These are phyloP conservation scores for Champsocephalus esox DNA, from an alignment of 2,797 vertebrate species.

Conservation along the genomic window DNA sequence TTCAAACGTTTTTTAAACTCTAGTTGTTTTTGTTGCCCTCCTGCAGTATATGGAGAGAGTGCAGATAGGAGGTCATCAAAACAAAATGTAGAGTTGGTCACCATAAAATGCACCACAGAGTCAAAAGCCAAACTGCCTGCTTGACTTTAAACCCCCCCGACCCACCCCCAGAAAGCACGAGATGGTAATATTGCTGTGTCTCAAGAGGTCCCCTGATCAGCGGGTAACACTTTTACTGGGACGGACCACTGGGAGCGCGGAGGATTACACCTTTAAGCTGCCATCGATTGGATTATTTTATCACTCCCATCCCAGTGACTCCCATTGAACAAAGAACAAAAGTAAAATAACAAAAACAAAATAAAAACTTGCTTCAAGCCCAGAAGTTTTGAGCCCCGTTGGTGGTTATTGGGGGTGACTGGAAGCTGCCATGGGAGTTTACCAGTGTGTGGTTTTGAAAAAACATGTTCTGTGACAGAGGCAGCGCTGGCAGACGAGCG, in stretches of 20 bases:
- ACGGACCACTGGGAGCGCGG: constrained; percentile 81
- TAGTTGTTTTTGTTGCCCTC: constrained; percentile 60
- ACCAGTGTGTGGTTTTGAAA: constrained; percentile 69
- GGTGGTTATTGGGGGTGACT: constrained; percentile 80
- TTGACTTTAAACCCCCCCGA: constrained; percentile 72
- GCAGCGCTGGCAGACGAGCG: constrained; percentile 55
- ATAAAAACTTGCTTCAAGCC: constrained; percentile 72
- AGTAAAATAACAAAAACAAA: constrained; percentile 49
- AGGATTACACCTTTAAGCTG: constrained; percentile 84
- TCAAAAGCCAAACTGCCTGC: constrained; percentile 79
- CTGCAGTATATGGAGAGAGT: constrained; percentile 81
- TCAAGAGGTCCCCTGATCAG: constrained; percentile 78
- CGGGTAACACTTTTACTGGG: constrained; percentile 77
- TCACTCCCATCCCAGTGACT: constrained; percentile 80
- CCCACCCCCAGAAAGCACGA: constrained; percentile 77
- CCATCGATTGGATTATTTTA: constrained; percentile 84
- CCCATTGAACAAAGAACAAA: constrained; percentile 69
- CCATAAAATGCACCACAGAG: constrained; percentile 85
- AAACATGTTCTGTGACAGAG: constrained; percentile 50
- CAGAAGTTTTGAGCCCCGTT: constrained; percentile 81
- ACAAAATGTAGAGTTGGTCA: constrained; percentile 84
- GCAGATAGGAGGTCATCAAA: constrained; percentile 77
- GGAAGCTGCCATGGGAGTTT: constrained; percentile 90
- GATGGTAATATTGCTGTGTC: constrained; percentile 89
- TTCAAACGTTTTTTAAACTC: constrained; percentile 42